Evolutionary conservation across 2,113 vertebrate genomes (phyloP).

Genomic region (Callipepla squamata): DNA sequence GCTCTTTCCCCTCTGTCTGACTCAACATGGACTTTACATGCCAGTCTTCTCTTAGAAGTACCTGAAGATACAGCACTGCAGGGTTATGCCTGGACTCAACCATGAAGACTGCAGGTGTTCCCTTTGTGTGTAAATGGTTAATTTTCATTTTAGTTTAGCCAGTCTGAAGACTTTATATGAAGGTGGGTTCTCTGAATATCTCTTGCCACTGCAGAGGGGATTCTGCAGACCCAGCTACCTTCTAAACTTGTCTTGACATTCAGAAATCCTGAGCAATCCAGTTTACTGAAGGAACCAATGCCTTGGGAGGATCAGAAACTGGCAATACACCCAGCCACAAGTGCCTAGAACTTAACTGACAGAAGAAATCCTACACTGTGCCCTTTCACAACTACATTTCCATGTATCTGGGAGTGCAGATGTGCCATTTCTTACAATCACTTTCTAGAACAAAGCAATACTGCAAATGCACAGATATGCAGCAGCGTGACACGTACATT

Average conservation of each 20-base stretch:
- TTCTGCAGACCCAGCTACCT: not conserved
- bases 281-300: not conserved
- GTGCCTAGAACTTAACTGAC: not conserved
- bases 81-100: accelerated
- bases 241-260: not conserved
- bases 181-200: not conserved
- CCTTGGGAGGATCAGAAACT: not conserved
- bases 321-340: not conserved
- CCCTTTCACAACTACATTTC: not conserved
- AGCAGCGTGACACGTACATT: not conserved
- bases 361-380: not conserved
- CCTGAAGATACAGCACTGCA: not conserved
- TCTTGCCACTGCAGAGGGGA: not conserved
- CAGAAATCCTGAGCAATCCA: not conserved
- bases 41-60: not conserved
- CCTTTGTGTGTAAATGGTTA: not conserved
- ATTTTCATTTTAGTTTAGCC: not conserved
- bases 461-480: not conserved
- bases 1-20: not conserved
- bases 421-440: not conserved
- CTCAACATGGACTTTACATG: not conserved
- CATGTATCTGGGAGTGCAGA: accelerated
- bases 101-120: not conserved
- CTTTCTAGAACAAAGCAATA: constrained; percentile 18
- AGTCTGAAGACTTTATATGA: not conserved